These are phyloP conservation scores for Pristionchus entomophagus DNA, from an alignment of 2,888 invertebrate genomes.

Conservation along the genomic window DNA sequence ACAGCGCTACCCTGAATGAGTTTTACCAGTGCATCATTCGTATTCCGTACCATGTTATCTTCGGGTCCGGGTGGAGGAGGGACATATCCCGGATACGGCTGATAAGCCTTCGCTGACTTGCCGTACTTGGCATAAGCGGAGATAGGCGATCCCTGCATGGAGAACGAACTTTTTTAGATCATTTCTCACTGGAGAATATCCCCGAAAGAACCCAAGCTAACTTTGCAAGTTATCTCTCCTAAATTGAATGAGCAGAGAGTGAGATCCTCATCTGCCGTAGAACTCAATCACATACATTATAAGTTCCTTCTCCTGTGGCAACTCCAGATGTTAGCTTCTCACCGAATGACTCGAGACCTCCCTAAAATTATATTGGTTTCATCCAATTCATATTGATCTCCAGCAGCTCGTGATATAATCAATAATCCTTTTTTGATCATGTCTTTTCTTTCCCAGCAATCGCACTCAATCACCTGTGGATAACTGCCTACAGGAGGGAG, in stretches of 20 bases:
- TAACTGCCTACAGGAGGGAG: background rate
- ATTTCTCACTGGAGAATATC: too few species aligned
- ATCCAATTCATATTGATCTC: too few species aligned
- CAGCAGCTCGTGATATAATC: background rate
- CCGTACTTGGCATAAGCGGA: slow-evolving; percentile 37
- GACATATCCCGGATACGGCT: slow-evolving; percentile 63
- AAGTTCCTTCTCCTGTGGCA: slow-evolving; percentile 1
- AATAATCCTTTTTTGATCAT: too few species aligned
- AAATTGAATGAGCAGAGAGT: too few species aligned
- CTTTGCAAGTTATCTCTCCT: too few species aligned
- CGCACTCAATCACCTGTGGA: slow-evolving; percentile 10
- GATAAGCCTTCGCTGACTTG: background rate
- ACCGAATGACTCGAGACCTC: slow-evolving; percentile 11
- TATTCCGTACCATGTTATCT: background rate
- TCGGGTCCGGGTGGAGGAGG: slow-evolving; percentile 56
- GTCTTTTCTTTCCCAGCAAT: too few species aligned
- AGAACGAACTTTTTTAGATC: too few species aligned
- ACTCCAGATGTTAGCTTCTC: slow-evolving; percentile 1
- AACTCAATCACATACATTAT: background rate
- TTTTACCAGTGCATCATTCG: background rate
- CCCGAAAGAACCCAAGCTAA: too few species aligned
- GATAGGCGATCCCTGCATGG: background rate
- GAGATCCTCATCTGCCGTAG: background rate
- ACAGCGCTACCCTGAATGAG: background rate
- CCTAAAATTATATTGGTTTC: background rate